Percentiles rank a stretch among this genome's conserved stretches.
Conservation (phyloP, 2,888 invertebrate genomes). For the Acleris laterana region DNA sequence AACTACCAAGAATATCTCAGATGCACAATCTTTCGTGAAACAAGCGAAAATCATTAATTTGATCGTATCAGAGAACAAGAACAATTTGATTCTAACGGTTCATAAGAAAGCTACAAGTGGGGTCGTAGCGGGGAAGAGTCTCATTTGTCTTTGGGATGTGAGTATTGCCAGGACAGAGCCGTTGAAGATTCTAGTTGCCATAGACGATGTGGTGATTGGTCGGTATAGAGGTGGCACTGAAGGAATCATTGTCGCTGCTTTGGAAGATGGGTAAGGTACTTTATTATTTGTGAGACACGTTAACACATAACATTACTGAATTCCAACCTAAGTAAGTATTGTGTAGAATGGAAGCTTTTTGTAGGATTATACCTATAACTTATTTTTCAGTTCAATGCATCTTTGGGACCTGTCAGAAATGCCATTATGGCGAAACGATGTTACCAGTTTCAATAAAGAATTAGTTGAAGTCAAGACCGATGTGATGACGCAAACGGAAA, state of each 20-base stretch:
- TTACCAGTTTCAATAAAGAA: slow-evolving; percentile 48
- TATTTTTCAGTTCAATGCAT: slow-evolving; percentile 64
- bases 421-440: slow-evolving; percentile 57
- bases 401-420: slow-evolving; percentile 75
- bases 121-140: slow-evolving; percentile 49
- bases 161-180: slow-evolving; percentile 64
- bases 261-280: slow-evolving; percentile 68
- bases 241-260: slow-evolving; percentile 69
- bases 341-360: too few relatives aligned
- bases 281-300: not conserved
- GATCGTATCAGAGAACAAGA: slow-evolving; percentile 63
- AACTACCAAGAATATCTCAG: slow-evolving; percentile 49
- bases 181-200: slow-evolving; percentile 63
- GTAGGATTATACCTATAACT: too few relatives aligned
- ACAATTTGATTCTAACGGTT: slow-evolving; percentile 64
- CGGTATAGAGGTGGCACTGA: slow-evolving; percentile 61
- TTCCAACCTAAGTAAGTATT: too few relatives aligned
- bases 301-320: too few relatives aligned
- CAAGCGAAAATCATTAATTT: slow-evolving; percentile 56
- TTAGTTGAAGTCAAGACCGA: slow-evolving; percentile 51
- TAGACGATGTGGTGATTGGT: slow-evolving; percentile 64
- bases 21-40: slow-evolving; percentile 54
- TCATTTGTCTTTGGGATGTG: slow-evolving; percentile 72
- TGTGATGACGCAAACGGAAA: slow-evolving; percentile 53
- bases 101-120: slow-evolving; percentile 53